Base-by-base conservation (phyloP, 2,888 invertebrate genomes). In the Ophioninae sp. region DNA sequence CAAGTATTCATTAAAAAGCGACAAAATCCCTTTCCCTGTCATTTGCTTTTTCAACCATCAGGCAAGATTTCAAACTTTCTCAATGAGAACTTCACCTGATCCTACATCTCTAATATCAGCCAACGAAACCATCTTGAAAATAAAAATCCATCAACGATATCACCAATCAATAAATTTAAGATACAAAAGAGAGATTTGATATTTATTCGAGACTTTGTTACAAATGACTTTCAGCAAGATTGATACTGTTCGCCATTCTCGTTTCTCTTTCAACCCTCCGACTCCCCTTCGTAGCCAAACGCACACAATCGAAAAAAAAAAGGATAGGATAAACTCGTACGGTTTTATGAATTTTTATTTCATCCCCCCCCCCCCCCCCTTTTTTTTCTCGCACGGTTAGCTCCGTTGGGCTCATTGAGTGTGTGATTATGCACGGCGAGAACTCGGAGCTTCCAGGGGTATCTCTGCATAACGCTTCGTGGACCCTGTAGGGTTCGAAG, bases 351-450 rank as follows among this genome's bases (percentile, higher is more conserved):
- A 90, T 88, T 89, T 85, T 86, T 87, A 86, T 85, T 79, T 77
- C 78, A 81, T 85, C 81, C 73, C 81, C 79, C 86, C 85, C 86
- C n/a, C n/a, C n/a, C n/a, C n/a, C n/a, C 30, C 30, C 30, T 30
- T 30, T 87, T 83, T 87, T 89, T 88, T 87, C 84, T 87, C 90
- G 90, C 90, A 88, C 90, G 90, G 89, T 88, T 90, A 89, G 87
- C 87, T 90, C 85, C 86, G 89, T 88, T 86, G 89, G 89, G 89
- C 89, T 89, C 90, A 90, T 90, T 89, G 91, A 90, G 90, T 89
- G 87, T 88, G 87, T 90, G 89, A 91, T 91, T 91, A 91, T 90
- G 89, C 90, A 90, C 79, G 63, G 85, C 85, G 71, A 79, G 86
- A 87, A 85, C 85, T 86, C 85, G 83, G 86, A 30, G 30, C 84